phyloP scores from a whole-genome alignment of 2,888 invertebrate species.

The Drosophila tanythrix region DNA sequence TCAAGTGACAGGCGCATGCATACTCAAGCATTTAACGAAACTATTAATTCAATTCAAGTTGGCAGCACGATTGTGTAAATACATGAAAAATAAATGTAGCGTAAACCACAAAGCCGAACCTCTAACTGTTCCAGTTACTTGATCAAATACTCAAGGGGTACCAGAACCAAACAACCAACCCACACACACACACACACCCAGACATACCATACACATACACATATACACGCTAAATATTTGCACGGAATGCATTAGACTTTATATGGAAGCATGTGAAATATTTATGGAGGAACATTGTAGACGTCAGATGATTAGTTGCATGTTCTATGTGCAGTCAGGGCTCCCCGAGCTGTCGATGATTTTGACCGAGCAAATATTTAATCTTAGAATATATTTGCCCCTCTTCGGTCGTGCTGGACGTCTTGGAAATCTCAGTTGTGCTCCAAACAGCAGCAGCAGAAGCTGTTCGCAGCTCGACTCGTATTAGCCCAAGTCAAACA shows the following conservation, averaged over 20 bases:
- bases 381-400: slow-evolving; percentile 64
- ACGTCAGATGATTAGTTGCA: slow-evolving; percentile 78
- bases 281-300: slow-evolving; percentile 66
- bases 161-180: background rate
- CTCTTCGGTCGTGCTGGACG: slow-evolving; percentile 56
- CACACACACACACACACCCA: slow-evolving; percentile 1
- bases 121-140: slow-evolving; percentile 14
- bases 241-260: slow-evolving; percentile 63
- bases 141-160: slow-evolving; percentile 29
- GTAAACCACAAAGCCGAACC: background rate
- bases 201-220: background rate
- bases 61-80: slow-evolving; percentile 15
- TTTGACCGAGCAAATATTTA: slow-evolving; percentile 74
- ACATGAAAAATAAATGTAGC: slow-evolving; percentile 8
- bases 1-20: background rate
- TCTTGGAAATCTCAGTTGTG: slow-evolving; percentile 76
- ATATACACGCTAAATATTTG: slow-evolving; percentile 53
- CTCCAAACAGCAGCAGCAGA: slow-evolving; percentile 39
- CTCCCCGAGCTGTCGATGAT: slow-evolving; percentile 64
- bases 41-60: slow-evolving; percentile 22
- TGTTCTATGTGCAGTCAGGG: slow-evolving; percentile 45
- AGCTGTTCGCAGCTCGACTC: slow-evolving; percentile 42
- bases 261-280: slow-evolving; percentile 72
- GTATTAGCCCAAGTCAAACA: slow-evolving; percentile 79
- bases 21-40: background rate